Base-by-base conservation (phyloP, 2,888 invertebrate species). In the Drosophila nr. perissopoda region DNA sequence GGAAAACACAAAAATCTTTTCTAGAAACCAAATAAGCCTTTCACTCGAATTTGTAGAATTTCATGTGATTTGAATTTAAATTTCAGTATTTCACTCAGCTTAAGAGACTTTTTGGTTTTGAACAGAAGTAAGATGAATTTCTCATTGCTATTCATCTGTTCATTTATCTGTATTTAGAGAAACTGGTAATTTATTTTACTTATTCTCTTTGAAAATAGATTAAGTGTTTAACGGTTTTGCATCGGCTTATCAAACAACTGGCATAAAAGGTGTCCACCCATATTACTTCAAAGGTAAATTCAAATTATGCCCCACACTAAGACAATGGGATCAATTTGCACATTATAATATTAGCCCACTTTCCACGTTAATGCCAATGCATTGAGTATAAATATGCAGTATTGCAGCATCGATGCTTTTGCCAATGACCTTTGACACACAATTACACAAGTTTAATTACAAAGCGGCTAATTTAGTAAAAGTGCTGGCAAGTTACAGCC, bases 401-500 rank as follows among this genome's bases (percentile, higher is more conserved):
- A 65, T 38, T 69, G 66, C 65, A 72, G 42, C 68, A 69, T 59
- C 57, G 76, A 38, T 64, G 53, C 58, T 29, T 38, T 56, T 36
- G 49, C 2, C 58, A 52, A 46, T 78, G 69, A 79, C 76, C 81
- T 76, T 76, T 80, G 69, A 36, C 54, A 60, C 51, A 34, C 63
- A 80, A 80, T 80, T 80, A 80, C 11, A 51, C 52, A 48, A 31
- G 11, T 36, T 48, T 81, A 79, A 79, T 80, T 81, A 66, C 56
- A 73, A 46, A 67, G 40, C 38, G 11, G 54, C 60, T 63, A 46
- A 27, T 70, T 64, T 49, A 51, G 56, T 59, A 59, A 59, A 66
- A 76, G 65, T 57, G 42, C 52, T 36, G 21, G 34, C 54, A 51
- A 52, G n/a, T 38, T 54, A 36, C 25, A 36, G 36, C 54, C 27